Base-by-base conservation (phyloP, 1,140 invertebrate species). In the Drosophila cardini region DNA sequence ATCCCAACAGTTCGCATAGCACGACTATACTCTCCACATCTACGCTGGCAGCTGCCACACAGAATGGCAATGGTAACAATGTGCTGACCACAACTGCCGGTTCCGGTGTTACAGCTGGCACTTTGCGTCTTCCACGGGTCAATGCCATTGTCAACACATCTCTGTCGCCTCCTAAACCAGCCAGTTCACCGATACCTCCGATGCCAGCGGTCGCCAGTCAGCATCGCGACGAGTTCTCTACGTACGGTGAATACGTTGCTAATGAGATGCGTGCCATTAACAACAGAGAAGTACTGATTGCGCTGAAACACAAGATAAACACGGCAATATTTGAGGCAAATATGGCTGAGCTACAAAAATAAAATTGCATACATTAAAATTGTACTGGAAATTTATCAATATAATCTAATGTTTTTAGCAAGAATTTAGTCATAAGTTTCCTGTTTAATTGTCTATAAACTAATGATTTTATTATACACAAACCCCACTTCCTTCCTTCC, bases 261-360 rank as follows among this genome's bases (percentile, higher is more conserved):
- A 92, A 92, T 67, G 91, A 92, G 72, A 86, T 92, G 86, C 82
- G 91, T 21, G 79, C 78, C 53, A 91, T 92, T 16, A 73, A 60
- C 42, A 90, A 79, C 45, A 45, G 90, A 13, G 89, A 92, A 71
- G 74, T 89, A 34, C 69, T 92, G n/a, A 74, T 91, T n/a, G 71
- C 83, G 4, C 68, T 92, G 1, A 92, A 92, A 61, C 91, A 92
- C 68, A 91, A 91, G 60, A 92, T 92, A n/a, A 92, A 92, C 48
- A 92, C 90, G 9, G 91, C 90, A n/a, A 91, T 92, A 3, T 92
- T 91, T 42, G 91, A 92, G 55, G 91, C 91, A 15, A 92, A 83
- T 72, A 92, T 92, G 91, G 78, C 90, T 11, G 90, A 92, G 40
- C 34, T 92, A 34, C 91, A 90, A 26, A 92, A 92, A 71, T 91